Conservation (phyloP, 2,113 vertebrate genomes). For the Chamaea fasciata region DNA sequence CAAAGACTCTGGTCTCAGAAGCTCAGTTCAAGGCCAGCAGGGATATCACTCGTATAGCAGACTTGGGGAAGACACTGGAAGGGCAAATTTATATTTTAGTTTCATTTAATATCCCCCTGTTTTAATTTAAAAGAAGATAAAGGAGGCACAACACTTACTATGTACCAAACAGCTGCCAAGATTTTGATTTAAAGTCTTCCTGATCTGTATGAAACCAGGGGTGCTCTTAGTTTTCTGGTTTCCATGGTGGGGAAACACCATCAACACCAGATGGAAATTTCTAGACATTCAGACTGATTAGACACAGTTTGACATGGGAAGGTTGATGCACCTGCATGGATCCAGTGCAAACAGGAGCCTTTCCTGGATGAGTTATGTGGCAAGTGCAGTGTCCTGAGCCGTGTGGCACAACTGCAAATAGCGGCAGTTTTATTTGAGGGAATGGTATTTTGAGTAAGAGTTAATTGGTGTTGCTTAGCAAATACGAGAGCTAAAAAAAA, state of each 20-base stretch:
- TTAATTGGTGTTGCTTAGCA: neutral
- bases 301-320: neutral
- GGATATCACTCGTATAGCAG: neutral
- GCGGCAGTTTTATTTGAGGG: neutral
- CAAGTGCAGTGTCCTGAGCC: neutral
- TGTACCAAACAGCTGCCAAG: neutral
- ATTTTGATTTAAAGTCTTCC: neutral
- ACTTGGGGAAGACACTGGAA: neutral
- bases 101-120: neutral
- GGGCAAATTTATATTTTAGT: neutral
- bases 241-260: neutral
- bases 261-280: neutral
- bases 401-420: neutral
- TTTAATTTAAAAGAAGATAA: neutral
- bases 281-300: neutral
- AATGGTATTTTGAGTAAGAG: neutral
- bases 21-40: conserved; percentile 1
- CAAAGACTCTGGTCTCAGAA: neutral
- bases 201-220: neutral
- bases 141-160: neutral
- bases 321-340: neutral
- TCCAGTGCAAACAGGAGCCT: neutral
- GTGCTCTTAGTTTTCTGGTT: neutral
- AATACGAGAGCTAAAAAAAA: neutral
- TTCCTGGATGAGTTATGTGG: neutral